Evolutionary conservation across 2,113 vertebrate species (phyloP).

Genomic region (Malurus elegans): DNA sequence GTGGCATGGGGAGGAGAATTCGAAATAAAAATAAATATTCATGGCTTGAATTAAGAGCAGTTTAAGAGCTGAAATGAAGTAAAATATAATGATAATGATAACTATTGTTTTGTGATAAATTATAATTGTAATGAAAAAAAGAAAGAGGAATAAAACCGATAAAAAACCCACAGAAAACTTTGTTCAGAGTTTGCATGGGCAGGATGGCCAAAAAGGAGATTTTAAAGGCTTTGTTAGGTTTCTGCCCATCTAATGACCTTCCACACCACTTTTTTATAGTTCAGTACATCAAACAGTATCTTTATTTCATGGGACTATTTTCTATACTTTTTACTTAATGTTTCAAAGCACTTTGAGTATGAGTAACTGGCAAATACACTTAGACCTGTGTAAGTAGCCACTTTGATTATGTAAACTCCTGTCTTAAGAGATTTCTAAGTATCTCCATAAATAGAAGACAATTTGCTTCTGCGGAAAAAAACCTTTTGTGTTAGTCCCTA

Average conservation of each 20-base stretch:
- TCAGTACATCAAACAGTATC: not conserved
- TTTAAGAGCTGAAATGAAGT: not conserved
- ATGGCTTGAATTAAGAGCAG: not conserved
- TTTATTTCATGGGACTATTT: not conserved
- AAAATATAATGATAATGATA: too few species aligned
- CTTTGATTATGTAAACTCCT: not conserved
- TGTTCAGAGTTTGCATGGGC: not conserved
- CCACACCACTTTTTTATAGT: not conserved
- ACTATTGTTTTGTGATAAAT: not conserved
- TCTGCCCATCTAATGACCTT: not conserved
- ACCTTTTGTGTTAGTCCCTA: not conserved
- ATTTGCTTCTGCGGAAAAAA: not conserved
- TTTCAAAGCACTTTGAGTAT: not conserved
- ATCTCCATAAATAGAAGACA: not conserved
- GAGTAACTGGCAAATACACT: not conserved
- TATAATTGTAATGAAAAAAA: not conserved
- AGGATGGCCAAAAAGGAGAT: not conserved
- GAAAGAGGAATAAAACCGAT: not conserved
- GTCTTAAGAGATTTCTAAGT: not conserved
- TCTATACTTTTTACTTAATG: not conserved
- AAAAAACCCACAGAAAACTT: not conserved
- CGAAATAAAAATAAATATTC: not conserved
- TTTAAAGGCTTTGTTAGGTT: not conserved
- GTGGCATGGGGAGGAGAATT: not conserved
- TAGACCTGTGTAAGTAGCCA: not conserved